Conservation (phyloP, 1,140 invertebrate genomes). For the Nephila pilipes region DNA sequence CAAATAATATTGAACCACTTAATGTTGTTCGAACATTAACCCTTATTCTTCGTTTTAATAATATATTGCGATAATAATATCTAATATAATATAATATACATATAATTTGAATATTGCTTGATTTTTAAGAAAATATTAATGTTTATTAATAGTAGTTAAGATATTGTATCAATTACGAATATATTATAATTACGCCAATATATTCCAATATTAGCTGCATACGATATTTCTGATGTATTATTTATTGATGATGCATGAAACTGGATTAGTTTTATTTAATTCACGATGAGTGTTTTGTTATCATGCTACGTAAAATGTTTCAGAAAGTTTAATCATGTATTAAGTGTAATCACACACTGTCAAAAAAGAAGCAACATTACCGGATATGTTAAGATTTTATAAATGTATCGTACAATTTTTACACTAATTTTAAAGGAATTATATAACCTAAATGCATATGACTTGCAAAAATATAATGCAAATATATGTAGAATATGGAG, state of each 20-base stretch:
- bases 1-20: background rate
- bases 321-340: background rate
- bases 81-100: background rate
- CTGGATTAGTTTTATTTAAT: background rate
- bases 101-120: background rate
- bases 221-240: background rate
- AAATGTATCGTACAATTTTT: background rate
- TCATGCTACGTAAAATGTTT: background rate
- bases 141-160: background rate
- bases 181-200: background rate
- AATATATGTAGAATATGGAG: too few relatives aligned
- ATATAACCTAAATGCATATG: too few relatives aligned
- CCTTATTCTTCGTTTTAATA: background rate
- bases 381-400: background rate
- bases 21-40: background rate
- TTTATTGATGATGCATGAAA: constrained; percentile 23
- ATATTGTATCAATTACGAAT: background rate
- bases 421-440: too few relatives aligned
- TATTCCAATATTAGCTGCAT: background rate
- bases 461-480: too few relatives aligned
- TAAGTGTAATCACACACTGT: background rate
- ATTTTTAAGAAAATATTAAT: background rate
- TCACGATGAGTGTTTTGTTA: background rate
- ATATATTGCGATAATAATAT: background rate
- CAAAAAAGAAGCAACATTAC: background rate